Base-by-base conservation (phyloP, 2,888 invertebrate species). In the Polyommatus iphigenia region DNA sequence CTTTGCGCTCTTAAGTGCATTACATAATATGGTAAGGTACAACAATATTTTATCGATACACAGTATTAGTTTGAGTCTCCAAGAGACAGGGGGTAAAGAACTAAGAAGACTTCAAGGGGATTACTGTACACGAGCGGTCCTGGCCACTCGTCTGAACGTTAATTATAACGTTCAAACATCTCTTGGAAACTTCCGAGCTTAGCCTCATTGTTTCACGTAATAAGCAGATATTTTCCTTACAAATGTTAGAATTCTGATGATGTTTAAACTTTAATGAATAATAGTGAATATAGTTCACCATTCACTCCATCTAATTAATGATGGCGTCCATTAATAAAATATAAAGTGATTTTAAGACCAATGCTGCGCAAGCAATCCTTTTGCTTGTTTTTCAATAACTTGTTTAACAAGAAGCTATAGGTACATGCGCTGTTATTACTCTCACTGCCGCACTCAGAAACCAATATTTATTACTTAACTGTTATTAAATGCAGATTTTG, bases 121-220 rank as follows among this genome's bases (percentile, higher is more conserved):
- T 59, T 59, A 59, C 59, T 2, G 20, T 59, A 8, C 20, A 8
- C 20, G 8, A 20, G 20, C 7, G 7, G 20, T 59, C 59, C 59
- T 46, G 18, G 54, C 54, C 18, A 54, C 18, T 54, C 18, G 59
- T 20, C 59, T 59, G 46, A n/a, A n/a, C n/a, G 59, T 20, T 59
- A 59, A 59, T 59, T 59, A n/a, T n/a, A 59, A 59, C 59, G 59
- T 59, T 20, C 59, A 59, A 59, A 59, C 59, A 59, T 20, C 59
- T 59, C 59, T 10, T 10, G 0, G 20, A 59, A 59, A 59, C 59
- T 59, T 59, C 59, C 8, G n/a, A 59, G 59, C 59, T 59, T 59
- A 20, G 59, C 20, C 59, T 20, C 59, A 59, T 59, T 59, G 20
- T 59, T 59, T 59, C 20, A 54, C 18, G 18, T 18, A 3, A n/a